phyloP scores from a whole-genome alignment of 2,113 vertebrate species.

The Jacana jacana region DNA sequence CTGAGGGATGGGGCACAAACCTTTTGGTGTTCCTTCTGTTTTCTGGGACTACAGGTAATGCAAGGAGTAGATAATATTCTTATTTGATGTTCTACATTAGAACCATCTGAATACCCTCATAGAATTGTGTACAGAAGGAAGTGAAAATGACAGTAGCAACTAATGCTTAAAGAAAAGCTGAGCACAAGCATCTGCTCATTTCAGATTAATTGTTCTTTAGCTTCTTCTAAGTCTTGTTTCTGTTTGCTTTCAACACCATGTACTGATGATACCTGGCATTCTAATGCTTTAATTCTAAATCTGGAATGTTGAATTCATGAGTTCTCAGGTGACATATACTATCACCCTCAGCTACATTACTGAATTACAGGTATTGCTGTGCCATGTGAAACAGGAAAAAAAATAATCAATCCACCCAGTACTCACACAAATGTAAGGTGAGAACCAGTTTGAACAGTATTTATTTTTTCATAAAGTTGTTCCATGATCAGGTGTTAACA shows the following conservation, averaged over 20 bases:
- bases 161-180: background rate
- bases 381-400: background rate
- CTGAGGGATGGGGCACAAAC: background rate
- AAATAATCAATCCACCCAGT: background rate
- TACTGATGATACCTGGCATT: background rate
- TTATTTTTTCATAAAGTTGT: background rate
- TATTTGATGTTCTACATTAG: background rate
- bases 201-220: background rate
- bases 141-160: background rate
- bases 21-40: background rate
- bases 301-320: background rate
- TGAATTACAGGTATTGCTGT: background rate
- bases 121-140: background rate
- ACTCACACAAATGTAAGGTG: background rate
- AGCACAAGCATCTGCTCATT: background rate
- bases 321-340: background rate
- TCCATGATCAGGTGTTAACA: slow-evolving; percentile 21
- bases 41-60: background rate
- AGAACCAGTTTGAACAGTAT: background rate
- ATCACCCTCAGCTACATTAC: background rate
- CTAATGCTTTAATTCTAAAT: background rate
- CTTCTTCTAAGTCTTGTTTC: background rate
- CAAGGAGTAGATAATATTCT: background rate
- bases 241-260: background rate
- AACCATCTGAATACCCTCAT: background rate